These are phyloP conservation scores for Cinara cedri DNA, from an alignment of 2,888 invertebrate species.

Conservation along the genomic window DNA sequence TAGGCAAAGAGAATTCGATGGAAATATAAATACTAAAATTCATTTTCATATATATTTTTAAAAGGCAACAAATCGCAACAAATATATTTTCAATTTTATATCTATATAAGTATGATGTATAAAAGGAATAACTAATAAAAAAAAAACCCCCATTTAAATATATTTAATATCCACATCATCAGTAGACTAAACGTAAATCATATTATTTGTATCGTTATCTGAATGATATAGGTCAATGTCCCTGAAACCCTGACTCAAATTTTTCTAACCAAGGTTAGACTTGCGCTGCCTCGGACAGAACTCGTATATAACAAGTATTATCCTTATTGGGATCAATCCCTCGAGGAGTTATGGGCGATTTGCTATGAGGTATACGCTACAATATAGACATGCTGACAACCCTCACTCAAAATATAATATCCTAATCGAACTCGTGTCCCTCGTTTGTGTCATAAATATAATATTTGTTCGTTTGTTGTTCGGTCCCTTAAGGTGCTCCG, in stretches of 20 bases:
- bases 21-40: too few species aligned
- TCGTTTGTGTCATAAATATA: background rate
- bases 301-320: background rate
- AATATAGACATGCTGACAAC: background rate
- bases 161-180: background rate
- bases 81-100: too few species aligned
- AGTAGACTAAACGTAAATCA: too few species aligned
- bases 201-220: background rate
- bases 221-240: background rate
- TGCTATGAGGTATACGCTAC: background rate
- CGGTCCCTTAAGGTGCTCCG: background rate
- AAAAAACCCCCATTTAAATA: too few species aligned
- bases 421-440: background rate
- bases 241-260: background rate
- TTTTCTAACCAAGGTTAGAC: background rate
- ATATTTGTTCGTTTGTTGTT: background rate
- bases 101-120: too few species aligned
- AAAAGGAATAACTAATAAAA: background rate
- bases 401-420: background rate
- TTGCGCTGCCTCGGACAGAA: too few species aligned
- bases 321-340: background rate
- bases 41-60: too few species aligned
- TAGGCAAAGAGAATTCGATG: too few species aligned
- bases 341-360: background rate
- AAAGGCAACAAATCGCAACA: too few species aligned